A percentile compares a stretch with the other conserved stretches of the same genome.
Evolutionary conservation across 2,113 vertebrate species (phyloP).

Genomic region (Phylloscopus trochilus): DNA sequence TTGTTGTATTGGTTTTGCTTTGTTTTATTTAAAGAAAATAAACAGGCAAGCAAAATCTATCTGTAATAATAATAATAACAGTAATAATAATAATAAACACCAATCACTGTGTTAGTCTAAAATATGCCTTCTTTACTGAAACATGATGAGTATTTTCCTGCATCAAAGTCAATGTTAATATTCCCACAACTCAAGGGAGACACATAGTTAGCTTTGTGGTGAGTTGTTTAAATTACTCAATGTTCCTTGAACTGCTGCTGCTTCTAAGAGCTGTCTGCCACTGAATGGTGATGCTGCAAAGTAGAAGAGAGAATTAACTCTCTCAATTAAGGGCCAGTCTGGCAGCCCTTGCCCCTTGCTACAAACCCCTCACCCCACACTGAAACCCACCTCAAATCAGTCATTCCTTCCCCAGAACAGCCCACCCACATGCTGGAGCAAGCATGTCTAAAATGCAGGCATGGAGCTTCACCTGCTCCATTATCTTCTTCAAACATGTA

Average conservation of each 20-base stretch:
- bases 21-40: neutral
- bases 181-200: neutral
- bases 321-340: neutral
- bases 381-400: neutral
- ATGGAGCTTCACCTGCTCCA: neutral
- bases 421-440: neutral
- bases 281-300: neutral
- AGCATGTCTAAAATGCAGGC: rapidly evolving
- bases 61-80: neutral
- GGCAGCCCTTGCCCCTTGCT: neutral
- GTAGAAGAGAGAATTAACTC: neutral
- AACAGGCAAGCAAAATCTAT: neutral
- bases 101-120: neutral
- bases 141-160: neutral
- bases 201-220: neutral
- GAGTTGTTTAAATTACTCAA: neutral
- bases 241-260: neutral
- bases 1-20: neutral
- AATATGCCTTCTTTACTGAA: neutral
- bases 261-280: neutral
- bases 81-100: neutral
- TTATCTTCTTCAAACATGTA: neutral
- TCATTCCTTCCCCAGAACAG: neutral
- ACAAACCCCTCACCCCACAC: neutral
- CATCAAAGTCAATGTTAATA: neutral